These are phyloP conservation scores for Ypsolopha scabrella DNA, from an alignment of 2,888 invertebrate genomes.

Conservation along the genomic window DNA sequence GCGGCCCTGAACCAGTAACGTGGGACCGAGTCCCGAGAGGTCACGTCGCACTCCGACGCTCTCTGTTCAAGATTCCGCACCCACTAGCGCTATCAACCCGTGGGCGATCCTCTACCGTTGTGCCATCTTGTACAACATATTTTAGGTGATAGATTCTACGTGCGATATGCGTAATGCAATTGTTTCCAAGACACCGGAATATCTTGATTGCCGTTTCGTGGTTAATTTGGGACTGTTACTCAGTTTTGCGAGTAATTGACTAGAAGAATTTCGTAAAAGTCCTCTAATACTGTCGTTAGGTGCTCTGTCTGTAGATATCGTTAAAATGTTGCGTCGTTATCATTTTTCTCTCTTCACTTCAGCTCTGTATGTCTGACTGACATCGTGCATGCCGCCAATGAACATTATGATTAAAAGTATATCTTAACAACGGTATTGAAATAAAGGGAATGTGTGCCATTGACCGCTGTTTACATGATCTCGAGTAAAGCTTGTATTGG, in stretches of 20 bases:
- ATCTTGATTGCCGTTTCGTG: no score
- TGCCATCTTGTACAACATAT: background rate
- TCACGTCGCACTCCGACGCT: conserved; percentile 6
- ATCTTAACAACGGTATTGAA: conserved; percentile 16
- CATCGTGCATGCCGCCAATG: background rate
- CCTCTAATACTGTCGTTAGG: background rate
- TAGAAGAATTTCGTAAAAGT: background rate
- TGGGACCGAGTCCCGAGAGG: conserved; percentile 29
- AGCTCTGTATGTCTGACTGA: background rate
- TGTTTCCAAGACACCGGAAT: background rate
- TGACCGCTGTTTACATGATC: conserved; percentile 34
- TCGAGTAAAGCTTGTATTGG: conserved; percentile 24
- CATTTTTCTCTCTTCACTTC: background rate
- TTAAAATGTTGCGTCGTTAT: background rate
- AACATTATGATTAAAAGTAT: background rate
- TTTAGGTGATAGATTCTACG: background rate
- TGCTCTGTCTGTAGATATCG: no score
- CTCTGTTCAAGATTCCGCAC: conserved; percentile 10
- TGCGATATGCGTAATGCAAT: background rate
- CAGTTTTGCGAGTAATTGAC: no score
- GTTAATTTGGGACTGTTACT: no score
- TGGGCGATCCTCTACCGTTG: background rate
- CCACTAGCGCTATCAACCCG: conserved; percentile 1
- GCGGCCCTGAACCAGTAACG: conserved; percentile 49
- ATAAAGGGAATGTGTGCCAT: conserved; percentile 33